Conservation (phyloP, 2,797 vertebrate species). For the Argentina silus region DNA sequence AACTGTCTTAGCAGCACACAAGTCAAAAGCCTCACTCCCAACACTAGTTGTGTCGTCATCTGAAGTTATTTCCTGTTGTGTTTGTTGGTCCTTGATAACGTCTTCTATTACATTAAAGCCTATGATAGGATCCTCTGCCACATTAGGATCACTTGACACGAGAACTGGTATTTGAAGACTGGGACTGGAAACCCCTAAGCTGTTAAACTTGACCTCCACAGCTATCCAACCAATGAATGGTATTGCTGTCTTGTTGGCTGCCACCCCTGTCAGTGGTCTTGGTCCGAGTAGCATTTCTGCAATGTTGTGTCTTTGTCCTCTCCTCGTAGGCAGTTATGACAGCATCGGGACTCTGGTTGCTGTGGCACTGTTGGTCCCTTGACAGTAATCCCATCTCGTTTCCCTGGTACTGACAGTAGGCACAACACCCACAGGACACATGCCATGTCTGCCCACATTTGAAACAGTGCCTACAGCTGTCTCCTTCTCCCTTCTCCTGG, state of each 20-base stretch:
- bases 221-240: slow-evolving; percentile 11
- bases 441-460: slow-evolving; percentile 19
- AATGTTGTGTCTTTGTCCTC: not conserved
- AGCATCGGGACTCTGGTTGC: slow-evolving; percentile 8
- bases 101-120: slow-evolving; percentile 25
- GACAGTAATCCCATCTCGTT: slow-evolving; percentile 18
- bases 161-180: slow-evolving; percentile 16
- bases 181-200: not conserved
- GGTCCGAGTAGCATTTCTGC: slow-evolving; percentile 12
- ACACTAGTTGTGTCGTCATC: not conserved
- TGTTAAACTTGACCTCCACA: slow-evolving; percentile 12
- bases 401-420: slow-evolving; percentile 7
- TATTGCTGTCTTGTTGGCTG: slow-evolving; percentile 18
- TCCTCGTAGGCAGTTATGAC: slow-evolving; percentile 7
- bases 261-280: slow-evolving; percentile 6
- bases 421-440: slow-evolving; percentile 19
- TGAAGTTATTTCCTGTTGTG: not conserved
- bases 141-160: slow-evolving; percentile 19
- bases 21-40: slow-evolving; percentile 17
- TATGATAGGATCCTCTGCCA: slow-evolving; percentile 22
- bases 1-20: slow-evolving; percentile 3
- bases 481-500: slow-evolving; percentile 18
- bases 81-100: slow-evolving; percentile 6
- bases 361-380: slow-evolving; percentile 26
- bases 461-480: slow-evolving; percentile 21